Conservation (phyloP, 2,797 vertebrate genomes). For the Microctenopoma steveboyesi region DNA sequence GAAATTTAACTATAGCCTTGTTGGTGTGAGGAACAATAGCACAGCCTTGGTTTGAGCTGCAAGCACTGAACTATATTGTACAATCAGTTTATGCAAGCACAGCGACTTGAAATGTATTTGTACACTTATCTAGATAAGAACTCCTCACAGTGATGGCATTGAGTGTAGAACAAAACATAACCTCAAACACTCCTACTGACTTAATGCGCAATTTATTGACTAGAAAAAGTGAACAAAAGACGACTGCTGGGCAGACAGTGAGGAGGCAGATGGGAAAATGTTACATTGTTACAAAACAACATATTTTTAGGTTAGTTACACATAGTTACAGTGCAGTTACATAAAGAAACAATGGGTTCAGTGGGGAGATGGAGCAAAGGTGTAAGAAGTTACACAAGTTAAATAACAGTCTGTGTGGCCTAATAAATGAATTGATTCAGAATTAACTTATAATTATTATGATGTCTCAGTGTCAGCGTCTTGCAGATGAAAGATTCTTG, state of each 20-base stretch:
- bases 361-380: neutral
- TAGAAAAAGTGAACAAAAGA: neutral
- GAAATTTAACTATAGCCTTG: conserved; percentile 38
- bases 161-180: too few species aligned
- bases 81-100: neutral
- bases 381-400: neutral
- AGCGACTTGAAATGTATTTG: conserved; percentile 8
- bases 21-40: conserved; percentile 35
- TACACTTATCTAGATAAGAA: neutral
- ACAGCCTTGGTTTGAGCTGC: conserved; percentile 19
- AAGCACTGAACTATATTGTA: conserved; percentile 30
- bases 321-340: too few species aligned
- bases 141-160: neutral
- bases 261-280: neutral
- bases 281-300: neutral
- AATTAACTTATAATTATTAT: neutral
- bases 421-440: neutral
- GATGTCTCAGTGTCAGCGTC: neutral
- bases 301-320: neutral
- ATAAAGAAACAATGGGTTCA: neutral
- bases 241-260: neutral
- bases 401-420: neutral
- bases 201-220: too few species aligned
- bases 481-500: neutral
- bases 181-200: too few species aligned